A percentile compares a stretch with the other conserved stretches of the same genome.
Conservation (phyloP, 64 coral and sea anemone species). For the Cladopsammia gracilis region DNA sequence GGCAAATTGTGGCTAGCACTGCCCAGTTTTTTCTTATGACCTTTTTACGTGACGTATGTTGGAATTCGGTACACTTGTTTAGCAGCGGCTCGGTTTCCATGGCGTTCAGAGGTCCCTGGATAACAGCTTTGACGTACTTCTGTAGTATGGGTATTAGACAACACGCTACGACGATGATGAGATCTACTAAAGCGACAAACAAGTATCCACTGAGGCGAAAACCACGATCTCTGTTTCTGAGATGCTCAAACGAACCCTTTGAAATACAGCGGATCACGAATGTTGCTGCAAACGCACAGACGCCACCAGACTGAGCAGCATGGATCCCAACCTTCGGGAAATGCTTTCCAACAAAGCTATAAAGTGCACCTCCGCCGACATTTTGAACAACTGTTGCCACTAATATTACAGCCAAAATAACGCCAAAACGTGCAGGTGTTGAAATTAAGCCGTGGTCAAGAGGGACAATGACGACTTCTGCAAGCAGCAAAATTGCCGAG, state of each 20-base stretch:
- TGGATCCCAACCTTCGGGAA: constrained; percentile 85
- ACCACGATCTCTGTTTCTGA: constrained; percentile 49
- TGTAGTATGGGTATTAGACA: constrained; percentile 50
- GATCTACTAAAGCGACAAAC: constrained; percentile 79
- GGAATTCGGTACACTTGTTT: background rate
- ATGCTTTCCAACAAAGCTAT: constrained; percentile 86
- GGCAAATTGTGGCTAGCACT: constrained; percentile 73
- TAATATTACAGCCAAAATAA: constrained; percentile 69
- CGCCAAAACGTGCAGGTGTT: constrained; percentile 63
- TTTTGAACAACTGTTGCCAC: constrained; percentile 88
- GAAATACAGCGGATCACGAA: constrained; percentile 92
- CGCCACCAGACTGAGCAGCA: constrained; percentile 91
- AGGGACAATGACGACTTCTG: constrained; percentile 80
- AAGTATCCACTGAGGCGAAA: constrained; percentile 91
- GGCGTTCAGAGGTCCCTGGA: background rate
- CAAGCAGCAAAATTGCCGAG: constrained; percentile 75
- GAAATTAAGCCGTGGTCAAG: constrained; percentile 12
- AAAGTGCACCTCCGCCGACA: constrained; percentile 86
- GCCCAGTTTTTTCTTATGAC: constrained; percentile 82
- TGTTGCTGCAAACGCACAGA: constrained; percentile 91
- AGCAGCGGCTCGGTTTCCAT: constrained; percentile 62
- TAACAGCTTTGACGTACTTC: background rate
- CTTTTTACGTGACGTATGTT: constrained; percentile 42
- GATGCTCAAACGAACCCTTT: constrained; percentile 88
- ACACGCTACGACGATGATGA: constrained; percentile 79